phyloP scores from a whole-genome alignment of 2,113 vertebrate genomes.

The Pygoscelis adeliae region DNA sequence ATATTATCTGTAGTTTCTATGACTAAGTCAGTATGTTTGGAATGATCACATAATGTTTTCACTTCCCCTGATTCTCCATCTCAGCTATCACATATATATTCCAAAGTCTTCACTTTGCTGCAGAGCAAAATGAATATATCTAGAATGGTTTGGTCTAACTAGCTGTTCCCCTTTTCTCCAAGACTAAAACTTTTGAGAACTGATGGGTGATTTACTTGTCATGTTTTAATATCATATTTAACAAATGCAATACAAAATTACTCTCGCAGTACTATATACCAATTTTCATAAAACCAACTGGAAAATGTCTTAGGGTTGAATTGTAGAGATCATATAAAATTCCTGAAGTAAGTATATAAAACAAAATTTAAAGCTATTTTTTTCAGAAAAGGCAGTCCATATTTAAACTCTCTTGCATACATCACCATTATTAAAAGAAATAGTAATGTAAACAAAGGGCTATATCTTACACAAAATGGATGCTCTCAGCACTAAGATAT shows the following conservation, averaged over 20 bases:
- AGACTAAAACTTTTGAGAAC: not conserved
- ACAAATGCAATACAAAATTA: slow-evolving; percentile 33
- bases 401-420: not conserved
- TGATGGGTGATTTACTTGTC: not conserved
- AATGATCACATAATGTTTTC: not conserved
- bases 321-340: not conserved
- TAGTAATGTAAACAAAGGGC: not conserved
- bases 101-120: not conserved
- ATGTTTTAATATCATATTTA: slow-evolving; percentile 44
- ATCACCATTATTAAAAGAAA: not conserved
- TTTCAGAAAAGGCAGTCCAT: not conserved
- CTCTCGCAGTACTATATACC: not conserved
- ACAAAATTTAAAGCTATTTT: not conserved
- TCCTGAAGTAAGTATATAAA: not conserved
- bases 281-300: slow-evolving; percentile 35
- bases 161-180: not conserved
- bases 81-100: not conserved
- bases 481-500: not conserved
- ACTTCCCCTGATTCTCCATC: not conserved
- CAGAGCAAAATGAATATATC: not conserved
- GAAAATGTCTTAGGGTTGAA: not conserved
- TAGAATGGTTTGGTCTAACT: not conserved
- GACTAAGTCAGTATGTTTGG: not conserved
- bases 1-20: not conserved
- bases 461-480: not conserved